These are phyloP conservation scores for Adelphocoris suturalis DNA, from an alignment of 2,888 invertebrate species.

Conservation along the genomic window DNA sequence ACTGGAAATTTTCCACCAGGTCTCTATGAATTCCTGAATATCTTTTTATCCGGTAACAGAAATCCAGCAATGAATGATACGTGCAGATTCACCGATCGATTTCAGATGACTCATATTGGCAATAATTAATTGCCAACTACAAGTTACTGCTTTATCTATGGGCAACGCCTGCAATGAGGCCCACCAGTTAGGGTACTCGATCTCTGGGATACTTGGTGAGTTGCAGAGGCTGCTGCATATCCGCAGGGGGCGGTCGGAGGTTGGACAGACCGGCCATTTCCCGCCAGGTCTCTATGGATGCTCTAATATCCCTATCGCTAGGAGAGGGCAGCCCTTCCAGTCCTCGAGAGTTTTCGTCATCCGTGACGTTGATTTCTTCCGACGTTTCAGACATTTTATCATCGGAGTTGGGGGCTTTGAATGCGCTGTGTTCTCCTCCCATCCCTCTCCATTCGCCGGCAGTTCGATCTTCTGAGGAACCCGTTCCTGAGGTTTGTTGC, in stretches of 20 bases:
- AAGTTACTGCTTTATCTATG: background rate
- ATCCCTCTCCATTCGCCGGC: slow-evolving; percentile 79
- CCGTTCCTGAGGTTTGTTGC: slow-evolving; percentile 78
- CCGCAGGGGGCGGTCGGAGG: slow-evolving; percentile 75
- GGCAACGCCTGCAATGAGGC: too few relatives aligned
- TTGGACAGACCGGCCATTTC: slow-evolving; percentile 77
- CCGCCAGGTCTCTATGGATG: slow-evolving; percentile 77
- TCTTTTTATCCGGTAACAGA: too few relatives aligned
- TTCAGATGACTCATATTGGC: too few relatives aligned
- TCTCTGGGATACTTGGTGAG: slow-evolving; percentile 77
- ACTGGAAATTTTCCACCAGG: too few relatives aligned
- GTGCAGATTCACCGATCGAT: too few relatives aligned
- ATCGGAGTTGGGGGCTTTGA: slow-evolving; percentile 84
- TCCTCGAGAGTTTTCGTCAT: slow-evolving; percentile 80
- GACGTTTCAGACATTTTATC: slow-evolving; percentile 76
- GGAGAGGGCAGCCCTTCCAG: slow-evolving; percentile 64
- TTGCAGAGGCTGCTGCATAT: slow-evolving; percentile 77
- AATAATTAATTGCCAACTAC: too few relatives aligned
- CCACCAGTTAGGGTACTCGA: slow-evolving; percentile 71
- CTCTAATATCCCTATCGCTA: slow-evolving; percentile 77
- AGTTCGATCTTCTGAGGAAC: slow-evolving; percentile 50
- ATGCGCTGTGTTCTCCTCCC: slow-evolving; percentile 95
- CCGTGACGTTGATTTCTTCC: slow-evolving; percentile 91
- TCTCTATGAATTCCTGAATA: too few relatives aligned
- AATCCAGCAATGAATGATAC: too few relatives aligned